A percentile compares a stretch with the other conserved stretches of the same genome.
phyloP scores from a whole-genome alignment of 2,888 invertebrate genomes.

The Habroteleia sp. region DNA sequence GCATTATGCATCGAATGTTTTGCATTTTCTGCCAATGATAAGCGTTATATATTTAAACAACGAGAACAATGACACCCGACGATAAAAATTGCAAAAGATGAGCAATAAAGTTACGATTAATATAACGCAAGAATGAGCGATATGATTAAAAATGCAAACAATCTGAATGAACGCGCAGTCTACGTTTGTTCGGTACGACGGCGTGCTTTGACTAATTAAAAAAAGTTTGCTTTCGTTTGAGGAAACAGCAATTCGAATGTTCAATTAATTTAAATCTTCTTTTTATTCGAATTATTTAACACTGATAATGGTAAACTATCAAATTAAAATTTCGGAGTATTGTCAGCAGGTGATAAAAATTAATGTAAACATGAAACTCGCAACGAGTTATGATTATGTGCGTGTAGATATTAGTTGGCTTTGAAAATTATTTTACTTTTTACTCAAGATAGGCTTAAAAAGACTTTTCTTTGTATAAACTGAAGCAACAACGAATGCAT shows the following conservation, averaged over 20 bases:
- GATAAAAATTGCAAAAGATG: slow-evolving; percentile 50
- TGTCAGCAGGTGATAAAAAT: slow-evolving; percentile 3
- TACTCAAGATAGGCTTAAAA: slow-evolving; percentile 40
- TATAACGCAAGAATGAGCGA: slow-evolving; percentile 34
- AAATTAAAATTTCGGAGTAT: background rate
- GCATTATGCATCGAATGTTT: slow-evolving; percentile 45
- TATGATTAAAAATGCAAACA: slow-evolving; percentile 44
- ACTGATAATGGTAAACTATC: background rate
- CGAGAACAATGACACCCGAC: slow-evolving; percentile 52
- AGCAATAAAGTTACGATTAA: slow-evolving; percentile 47
- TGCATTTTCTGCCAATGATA: slow-evolving; percentile 50
- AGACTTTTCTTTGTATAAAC: slow-evolving; percentile 25
- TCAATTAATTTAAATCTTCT: too few species aligned
- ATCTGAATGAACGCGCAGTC: slow-evolving; percentile 47
- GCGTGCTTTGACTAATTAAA: slow-evolving; percentile 24
- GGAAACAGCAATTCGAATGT: background rate
- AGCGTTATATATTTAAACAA: slow-evolving; percentile 49
- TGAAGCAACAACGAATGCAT: background rate
- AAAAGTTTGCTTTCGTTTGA: slow-evolving; percentile 8
- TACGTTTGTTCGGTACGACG: slow-evolving; percentile 7
- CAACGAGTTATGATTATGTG: slow-evolving; percentile 56
- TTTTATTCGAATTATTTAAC: too few species aligned
- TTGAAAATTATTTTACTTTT: slow-evolving; percentile 41
- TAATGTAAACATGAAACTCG: slow-evolving; percentile 48
- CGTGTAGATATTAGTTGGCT: slow-evolving; percentile 53